Percentiles rank a stretch among this genome's conserved stretches.
These are phyloP conservation scores for Sitta carolinensis DNA, from an alignment of 2,797 vertebrate genomes.

Conservation along the genomic window DNA sequence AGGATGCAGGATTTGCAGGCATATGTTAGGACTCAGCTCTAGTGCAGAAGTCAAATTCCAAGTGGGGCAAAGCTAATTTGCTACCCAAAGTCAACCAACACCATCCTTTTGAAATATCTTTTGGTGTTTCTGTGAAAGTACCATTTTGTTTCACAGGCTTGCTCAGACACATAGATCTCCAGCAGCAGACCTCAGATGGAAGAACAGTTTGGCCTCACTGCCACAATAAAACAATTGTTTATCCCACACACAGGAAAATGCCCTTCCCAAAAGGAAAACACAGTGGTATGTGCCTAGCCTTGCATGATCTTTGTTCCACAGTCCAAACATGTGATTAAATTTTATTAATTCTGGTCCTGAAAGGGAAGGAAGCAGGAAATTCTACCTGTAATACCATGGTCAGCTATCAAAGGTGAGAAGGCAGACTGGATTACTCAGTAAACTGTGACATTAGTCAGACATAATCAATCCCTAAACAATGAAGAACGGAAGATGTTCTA, in stretches of 20 bases:
- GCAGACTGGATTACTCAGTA: not conserved
- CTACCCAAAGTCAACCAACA: not conserved
- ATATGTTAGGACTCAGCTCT: not conserved
- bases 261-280: not conserved
- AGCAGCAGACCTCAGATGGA: not conserved
- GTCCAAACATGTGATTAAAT: not conserved
- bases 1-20: not conserved
- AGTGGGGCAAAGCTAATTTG: not conserved
- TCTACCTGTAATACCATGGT: not conserved
- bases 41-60: not conserved
- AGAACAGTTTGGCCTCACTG: not conserved
- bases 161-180: not conserved
- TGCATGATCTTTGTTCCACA: not conserved
- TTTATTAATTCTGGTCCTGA: not conserved
- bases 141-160: not conserved
- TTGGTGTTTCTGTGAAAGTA: not conserved
- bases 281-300: not conserved
- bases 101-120: not conserved
- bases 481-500: not conserved
- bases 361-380: constrained; percentile 18
- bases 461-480: not conserved
- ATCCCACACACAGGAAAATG: not conserved
- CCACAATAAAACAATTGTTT: not conserved
- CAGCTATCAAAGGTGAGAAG: not conserved
- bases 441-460: not conserved